Percentiles rank a stretch among this genome's conserved stretches.
phyloP scores from a whole-genome alignment of 2,888 invertebrate species.

The Limnephilus auricula region DNA sequence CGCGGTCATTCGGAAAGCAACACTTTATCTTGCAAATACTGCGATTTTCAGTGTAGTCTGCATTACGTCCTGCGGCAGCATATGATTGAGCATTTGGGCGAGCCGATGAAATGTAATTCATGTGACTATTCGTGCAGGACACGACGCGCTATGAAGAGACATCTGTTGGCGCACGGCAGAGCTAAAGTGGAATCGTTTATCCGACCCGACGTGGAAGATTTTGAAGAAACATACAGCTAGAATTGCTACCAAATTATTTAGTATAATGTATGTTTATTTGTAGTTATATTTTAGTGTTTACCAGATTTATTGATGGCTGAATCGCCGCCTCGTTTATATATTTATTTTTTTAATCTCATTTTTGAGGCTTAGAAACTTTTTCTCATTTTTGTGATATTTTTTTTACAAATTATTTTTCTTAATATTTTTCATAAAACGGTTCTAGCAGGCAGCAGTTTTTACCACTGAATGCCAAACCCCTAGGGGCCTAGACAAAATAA shows the following conservation, averaged over 20 bases:
- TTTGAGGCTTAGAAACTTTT: neutral
- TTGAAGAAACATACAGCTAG: constrained; percentile 30
- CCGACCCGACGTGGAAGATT: neutral
- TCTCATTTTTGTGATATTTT: neutral
- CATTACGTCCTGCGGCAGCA: constrained; percentile 32
- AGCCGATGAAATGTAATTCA: constrained; percentile 42
- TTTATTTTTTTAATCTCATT: neutral
- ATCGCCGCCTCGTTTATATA: neutral
- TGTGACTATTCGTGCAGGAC: constrained; percentile 46
- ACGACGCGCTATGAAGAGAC: constrained; percentile 19
- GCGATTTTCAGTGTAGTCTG: constrained; percentile 31
- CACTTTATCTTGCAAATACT: constrained; percentile 12
- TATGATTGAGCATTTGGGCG: constrained; percentile 9
- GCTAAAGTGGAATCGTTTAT: neutral
- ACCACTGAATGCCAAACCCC: too few species aligned
- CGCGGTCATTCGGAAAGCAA: constrained; percentile 2
- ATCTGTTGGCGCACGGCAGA: neutral
- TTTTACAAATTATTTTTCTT: neutral
- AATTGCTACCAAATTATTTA: constrained; percentile 26
- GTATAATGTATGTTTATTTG: neutral
- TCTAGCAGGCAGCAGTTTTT: neutral
- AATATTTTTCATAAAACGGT: neutral
- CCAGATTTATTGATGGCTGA: neutral
- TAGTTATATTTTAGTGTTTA: neutral
- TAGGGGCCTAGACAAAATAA: too few species aligned